Base-by-base conservation (phyloP, 2,113 vertebrate species). In the Pipa parva region DNA sequence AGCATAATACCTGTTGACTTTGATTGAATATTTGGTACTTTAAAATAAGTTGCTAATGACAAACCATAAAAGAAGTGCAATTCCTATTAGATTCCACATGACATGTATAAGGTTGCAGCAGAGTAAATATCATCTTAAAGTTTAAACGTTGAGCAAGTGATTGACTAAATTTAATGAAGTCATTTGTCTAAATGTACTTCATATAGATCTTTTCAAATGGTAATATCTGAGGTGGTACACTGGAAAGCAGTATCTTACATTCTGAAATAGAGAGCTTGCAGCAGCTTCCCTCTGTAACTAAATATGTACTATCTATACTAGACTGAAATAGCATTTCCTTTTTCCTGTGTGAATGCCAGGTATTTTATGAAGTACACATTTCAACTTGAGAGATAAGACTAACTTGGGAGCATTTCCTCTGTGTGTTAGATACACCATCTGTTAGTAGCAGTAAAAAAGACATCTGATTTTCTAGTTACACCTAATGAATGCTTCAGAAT, bases 321-420 rank as follows among this genome's bases (percentile, higher is more conserved):
- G 65, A 68, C 65, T 59, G 31, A 60, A 60, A 52, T 68, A 68
- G 56, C 52, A 51, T 29, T 68, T 52, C 65, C 56, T 45, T 67
- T 67, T 68, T 68, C 65, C 57, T 68, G 65, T 68, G 65, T 68
- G 65, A 52, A 63, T 63, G 46, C 20, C 60, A 63, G 56, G 45
- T 59, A 59, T 39, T 68, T 59, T 68, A 42, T 68, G 27, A 58
- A 58, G 63, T 58, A 51, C 62, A 59, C 29, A 59, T 50, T 28
- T 59, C 6, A 31, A 5, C 29, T 48, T 29, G 18, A 36, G 22
- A 50, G 8, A 33, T 56, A 57, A 49, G 22, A 54, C 42, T 37
- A 15, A 57, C 54, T 21, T 36, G 55, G 52, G 21, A 68, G 26
- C 29, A 68, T 27, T 17, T 13, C 22, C 56, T 66, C 45, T 51